Evolutionary conservation across 2,797 vertebrate species (phyloP), one percentile per base, ranked within the genome.

Genomic region (Babyrousa celebensis): DNA sequence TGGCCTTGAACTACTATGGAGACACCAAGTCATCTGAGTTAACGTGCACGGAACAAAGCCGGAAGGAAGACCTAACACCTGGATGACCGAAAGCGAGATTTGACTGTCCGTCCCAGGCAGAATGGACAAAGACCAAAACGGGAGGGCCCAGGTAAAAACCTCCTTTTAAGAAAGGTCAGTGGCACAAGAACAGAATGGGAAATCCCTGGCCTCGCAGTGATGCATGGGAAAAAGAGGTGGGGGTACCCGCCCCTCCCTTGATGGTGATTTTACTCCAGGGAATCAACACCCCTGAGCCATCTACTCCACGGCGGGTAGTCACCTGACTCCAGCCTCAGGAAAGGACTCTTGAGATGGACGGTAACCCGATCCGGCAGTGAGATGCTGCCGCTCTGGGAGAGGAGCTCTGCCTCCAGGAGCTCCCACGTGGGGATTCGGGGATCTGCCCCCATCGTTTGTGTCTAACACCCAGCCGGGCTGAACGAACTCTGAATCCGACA

Each of bases 351-450:
- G 29, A 12, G 36, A 5, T 6, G 21, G 27, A 67, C 68, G 43
- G 74, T 8, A 52, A 62, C 15, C 23, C 3, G 20, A 65, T 1
- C 18, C 1, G 6, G n/a, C 70, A 63, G 70, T 6, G n/a, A 70
- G 54, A 56, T 6, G 3, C 17, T n/a, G 18, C 54, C 29, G 17
- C 17, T 36, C 11, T 18, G 32, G 17, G 40, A 56, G 65, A 71
- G 58, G 29, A 70, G 20, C 93, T 43, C 27, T 72, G 25, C 32
- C 4, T 4, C 32, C 29, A 1, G 54, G 80, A 1, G 21, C 48
- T 3, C 29, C 12, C 27, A 10, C 0, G 1, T 25, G 27, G 27
- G 32, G 67, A 15, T 3, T 10, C 12, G 0, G 29, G 3, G 70
- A 40, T 62, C 52, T 4, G 5, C 3, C 0, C 1, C 40, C 78